A percentile compares a stretch with the other conserved stretches of the same genome.
Conservation (phyloP, 1,140 invertebrate species). For the Tetramorium simillimum region DNA sequence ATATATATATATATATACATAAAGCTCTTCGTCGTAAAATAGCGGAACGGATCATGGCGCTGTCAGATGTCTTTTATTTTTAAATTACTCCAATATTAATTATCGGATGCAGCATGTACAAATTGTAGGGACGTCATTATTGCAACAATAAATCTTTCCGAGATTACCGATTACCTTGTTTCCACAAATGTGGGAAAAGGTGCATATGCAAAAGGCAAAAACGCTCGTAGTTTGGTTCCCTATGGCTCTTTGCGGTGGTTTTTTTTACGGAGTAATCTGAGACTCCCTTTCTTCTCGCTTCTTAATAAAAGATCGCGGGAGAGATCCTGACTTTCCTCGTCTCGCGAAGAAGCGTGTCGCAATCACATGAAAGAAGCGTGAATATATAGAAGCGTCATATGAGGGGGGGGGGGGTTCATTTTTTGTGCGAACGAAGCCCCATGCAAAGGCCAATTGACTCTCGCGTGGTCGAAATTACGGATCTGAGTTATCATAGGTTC, state of each 20-base stretch:
- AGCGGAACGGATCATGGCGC: conserved; percentile 7
- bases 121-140: not conserved
- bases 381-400: not conserved
- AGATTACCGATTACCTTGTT: not conserved
- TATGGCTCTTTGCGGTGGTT: not conserved
- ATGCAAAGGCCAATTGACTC: conserved; percentile 40
- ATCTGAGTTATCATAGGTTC: not conserved
- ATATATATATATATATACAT: too few relatives aligned
- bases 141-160: not conserved
- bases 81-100: not conserved
- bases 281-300: conserved; percentile 5
- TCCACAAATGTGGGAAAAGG: not conserved
- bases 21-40: conserved; percentile 65
- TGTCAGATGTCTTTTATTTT: conserved; percentile 12
- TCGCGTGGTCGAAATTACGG: not conserved
- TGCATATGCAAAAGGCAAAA: not conserved
- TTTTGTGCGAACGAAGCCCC: conserved; percentile 25
- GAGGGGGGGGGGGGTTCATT: not conserved
- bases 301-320: conserved; percentile 33
- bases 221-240: not conserved
- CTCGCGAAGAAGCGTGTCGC: conserved; percentile 29
- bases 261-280: conserved; percentile 44
- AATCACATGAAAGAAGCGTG: conserved; percentile 31
- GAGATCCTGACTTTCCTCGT: conserved; percentile 38
- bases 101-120: not conserved